Conservation (phyloP, 2,888 invertebrate species). For the Syritta pipiens region DNA sequence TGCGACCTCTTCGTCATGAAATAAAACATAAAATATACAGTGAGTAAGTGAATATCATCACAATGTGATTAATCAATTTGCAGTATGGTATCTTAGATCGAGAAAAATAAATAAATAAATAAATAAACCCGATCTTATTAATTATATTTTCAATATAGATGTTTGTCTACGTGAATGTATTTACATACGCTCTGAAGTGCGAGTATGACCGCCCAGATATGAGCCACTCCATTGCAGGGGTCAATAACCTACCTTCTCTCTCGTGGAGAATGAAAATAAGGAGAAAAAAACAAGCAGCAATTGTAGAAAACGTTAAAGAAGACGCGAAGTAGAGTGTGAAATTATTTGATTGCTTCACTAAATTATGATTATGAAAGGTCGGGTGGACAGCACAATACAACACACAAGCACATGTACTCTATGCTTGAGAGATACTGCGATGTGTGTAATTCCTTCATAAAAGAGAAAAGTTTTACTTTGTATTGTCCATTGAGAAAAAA, state of each 20-base stretch:
- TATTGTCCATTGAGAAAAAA: neutral
- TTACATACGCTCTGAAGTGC: conserved; percentile 49
- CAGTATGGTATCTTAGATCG: neutral
- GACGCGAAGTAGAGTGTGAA: conserved; percentile 70
- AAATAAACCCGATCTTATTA: conserved; percentile 32
- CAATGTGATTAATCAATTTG: neutral
- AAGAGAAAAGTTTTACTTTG: neutral
- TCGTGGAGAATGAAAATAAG: conserved; percentile 27
- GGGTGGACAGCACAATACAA: conserved; percentile 27
- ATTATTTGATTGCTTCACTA: conserved; percentile 68
- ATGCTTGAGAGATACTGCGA: neutral
- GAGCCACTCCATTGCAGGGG: conserved; percentile 12
- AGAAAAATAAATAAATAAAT: too few relatives aligned
- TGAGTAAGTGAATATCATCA: neutral
- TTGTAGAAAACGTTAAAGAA: conserved; percentile 57
- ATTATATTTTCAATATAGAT: conserved; percentile 23
- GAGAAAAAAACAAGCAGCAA: conserved; percentile 31
- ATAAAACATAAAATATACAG: too few relatives aligned
- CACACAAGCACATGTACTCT: neutral
- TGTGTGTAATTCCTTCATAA: neutral
- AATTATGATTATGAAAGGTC: conserved; percentile 68
- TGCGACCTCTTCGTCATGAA: too few relatives aligned
- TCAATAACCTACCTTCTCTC: conserved; percentile 47
- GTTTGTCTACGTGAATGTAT: conserved; percentile 52
- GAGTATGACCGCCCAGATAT: conserved; percentile 28